Evolutionary conservation across 1,140 invertebrate species (phyloP).

Genomic region (Teleogryllus occipitalis): DNA sequence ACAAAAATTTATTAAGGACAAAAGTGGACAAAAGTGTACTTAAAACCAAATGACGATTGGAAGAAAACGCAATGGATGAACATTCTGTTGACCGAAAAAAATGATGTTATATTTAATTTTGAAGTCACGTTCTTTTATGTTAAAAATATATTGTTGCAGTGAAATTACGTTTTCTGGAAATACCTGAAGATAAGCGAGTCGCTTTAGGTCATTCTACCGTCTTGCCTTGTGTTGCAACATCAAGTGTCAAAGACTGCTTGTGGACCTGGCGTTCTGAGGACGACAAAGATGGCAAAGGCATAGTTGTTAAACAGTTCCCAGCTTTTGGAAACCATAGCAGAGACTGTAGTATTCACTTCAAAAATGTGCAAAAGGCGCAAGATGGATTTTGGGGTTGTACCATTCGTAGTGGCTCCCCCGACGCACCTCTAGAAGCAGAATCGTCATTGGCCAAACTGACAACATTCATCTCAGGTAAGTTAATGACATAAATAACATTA

Average conservation of each 20-base stretch:
- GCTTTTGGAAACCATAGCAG: slow-evolving; percentile 35
- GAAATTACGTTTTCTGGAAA: slow-evolving; percentile 35
- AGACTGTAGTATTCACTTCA: slow-evolving; percentile 38
- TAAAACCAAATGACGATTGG: too few species aligned
- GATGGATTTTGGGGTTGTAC: slow-evolving; percentile 41
- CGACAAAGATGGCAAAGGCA: slow-evolving; percentile 15
- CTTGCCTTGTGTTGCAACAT: slow-evolving; percentile 35
- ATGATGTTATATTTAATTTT: too few species aligned
- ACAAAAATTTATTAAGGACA: too few species aligned
- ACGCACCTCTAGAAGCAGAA: slow-evolving; percentile 31
- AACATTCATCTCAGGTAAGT: slow-evolving; percentile 36
- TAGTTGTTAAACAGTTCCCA: slow-evolving; percentile 33
- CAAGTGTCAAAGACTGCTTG: slow-evolving; percentile 36
- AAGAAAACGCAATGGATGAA: too few species aligned
- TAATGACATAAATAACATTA: neutral
- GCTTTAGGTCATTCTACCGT: slow-evolving; percentile 31
- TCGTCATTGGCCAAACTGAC: slow-evolving; percentile 31
- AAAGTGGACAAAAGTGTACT: too few species aligned
- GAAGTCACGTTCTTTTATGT: too few species aligned
- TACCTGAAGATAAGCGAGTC: slow-evolving; percentile 33
- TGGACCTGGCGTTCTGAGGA: slow-evolving; percentile 35
- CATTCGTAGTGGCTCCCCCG: slow-evolving; percentile 28
- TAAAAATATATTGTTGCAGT: slow-evolving; percentile 27
- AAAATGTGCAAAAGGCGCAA: slow-evolving; percentile 35
- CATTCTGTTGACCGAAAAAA: too few species aligned